Percentiles rank a stretch among this genome's conserved stretches.
phyloP scores from a whole-genome alignment of 2,888 invertebrate genomes.

The Eulithis prunata region DNA sequence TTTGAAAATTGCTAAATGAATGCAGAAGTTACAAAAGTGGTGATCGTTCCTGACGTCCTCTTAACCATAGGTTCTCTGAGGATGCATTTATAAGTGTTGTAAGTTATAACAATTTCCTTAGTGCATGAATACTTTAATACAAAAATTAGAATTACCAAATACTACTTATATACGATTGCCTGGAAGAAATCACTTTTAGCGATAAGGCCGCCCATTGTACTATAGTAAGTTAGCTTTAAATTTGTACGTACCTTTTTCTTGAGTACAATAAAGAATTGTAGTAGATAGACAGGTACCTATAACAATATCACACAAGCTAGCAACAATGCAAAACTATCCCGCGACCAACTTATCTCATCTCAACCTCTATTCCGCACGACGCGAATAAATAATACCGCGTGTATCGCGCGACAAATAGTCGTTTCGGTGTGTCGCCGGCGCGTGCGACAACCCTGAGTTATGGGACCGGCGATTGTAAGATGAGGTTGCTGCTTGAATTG shows the following conservation, averaged over 20 bases:
- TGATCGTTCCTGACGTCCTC: neutral
- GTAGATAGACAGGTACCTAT: too few species aligned
- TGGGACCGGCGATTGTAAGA: constrained; percentile 26
- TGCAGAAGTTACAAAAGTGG: neutral
- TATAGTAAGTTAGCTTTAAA: too few species aligned
- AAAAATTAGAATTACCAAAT: too few species aligned
- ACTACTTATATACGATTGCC: too few species aligned
- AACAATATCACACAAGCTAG: constrained; percentile 7
- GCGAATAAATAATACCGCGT: constrained; percentile 51
- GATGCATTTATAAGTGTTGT: too few species aligned
- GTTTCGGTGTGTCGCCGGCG: constrained; percentile 50
- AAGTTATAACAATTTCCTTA: too few species aligned
- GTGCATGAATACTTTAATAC: too few species aligned
- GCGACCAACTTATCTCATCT: constrained; percentile 36
- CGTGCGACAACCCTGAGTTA: constrained; percentile 41
- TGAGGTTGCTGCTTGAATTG: constrained; percentile 9
- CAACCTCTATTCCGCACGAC: constrained; percentile 35
- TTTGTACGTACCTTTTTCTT: too few species aligned
- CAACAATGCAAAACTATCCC: constrained; percentile 13
- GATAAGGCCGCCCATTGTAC: too few species aligned
- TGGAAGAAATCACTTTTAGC: too few species aligned
- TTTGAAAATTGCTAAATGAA: constrained; percentile 14
- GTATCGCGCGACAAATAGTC: constrained; percentile 69
- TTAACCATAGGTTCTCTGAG: too few species aligned
- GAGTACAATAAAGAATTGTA: too few species aligned